Base-by-base conservation (phyloP, 1,140 invertebrate species). In the Cephus cinctus region DNA sequence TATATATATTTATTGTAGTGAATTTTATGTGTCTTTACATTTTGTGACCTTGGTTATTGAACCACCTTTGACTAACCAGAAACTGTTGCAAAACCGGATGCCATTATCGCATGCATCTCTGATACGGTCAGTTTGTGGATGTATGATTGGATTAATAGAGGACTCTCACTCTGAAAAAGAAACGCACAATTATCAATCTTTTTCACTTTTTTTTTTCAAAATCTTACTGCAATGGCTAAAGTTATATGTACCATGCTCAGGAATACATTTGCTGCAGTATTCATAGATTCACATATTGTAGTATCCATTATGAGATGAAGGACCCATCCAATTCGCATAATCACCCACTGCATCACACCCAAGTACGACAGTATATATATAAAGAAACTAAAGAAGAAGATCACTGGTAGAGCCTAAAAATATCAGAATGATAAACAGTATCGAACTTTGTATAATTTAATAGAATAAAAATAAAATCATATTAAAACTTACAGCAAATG, bases 31-130 rank as follows among this genome's bases (percentile, higher is more conserved):
- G n/a, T n/a, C n/a, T n/a, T n/a, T n/a, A n/a, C n/a, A n/a, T n/a
- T n/a, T n/a, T n/a, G n/a, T n/a, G n/a, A n/a, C n/a, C n/a, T n/a
- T n/a, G n/a, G n/a, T n/a, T n/a, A n/a, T n/a, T n/a, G n/a, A n/a
- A n/a, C n/a, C n/a, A n/a, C n/a, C n/a, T n/a, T n/a, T 9, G 14
- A 56, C 56, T 65, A 65, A 82, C 93, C 96, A 23, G 95, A 94
- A 14, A 98, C 92, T 5, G 94, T 96, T 0, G 94, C 90, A 73
- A 98, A 97, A 5, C 96, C 96, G 1, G 90, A 91, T 3, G 89
- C 85, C 89, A 98, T 92, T 11, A 98, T 80, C 1, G 94, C 86
- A 69, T 97, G 93, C 1, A 98, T 72, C 77, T 98, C 96, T 0
- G 93, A 96, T 31, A 82, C 78, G 0, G 95, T 98, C 62, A 98